phyloP scores from a whole-genome alignment of 2,888 invertebrate species.

The Resseliella maxima region DNA sequence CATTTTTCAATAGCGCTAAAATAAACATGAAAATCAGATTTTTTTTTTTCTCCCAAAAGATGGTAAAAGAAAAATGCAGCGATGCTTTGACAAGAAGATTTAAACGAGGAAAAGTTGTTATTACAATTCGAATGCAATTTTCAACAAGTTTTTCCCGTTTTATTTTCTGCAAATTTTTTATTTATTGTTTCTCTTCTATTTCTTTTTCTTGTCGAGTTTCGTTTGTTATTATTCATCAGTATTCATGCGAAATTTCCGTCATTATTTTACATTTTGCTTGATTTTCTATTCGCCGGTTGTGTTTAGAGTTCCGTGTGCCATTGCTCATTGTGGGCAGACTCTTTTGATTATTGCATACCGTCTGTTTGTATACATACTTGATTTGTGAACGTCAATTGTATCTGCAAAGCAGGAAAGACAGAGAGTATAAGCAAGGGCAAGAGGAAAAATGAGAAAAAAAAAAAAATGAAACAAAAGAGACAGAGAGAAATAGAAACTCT shows the following conservation, averaged over 20 bases:
- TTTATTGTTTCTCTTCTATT: not conserved
- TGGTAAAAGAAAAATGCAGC: not conserved
- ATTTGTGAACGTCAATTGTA: not conserved
- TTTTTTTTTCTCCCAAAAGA: too few species aligned
- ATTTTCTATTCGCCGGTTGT: not conserved
- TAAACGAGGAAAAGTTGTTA: not conserved
- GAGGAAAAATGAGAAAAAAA: too few species aligned
- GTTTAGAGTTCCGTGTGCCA: not conserved
- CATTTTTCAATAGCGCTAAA: not conserved
- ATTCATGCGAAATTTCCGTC: not conserved
- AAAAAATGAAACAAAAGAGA: too few species aligned
- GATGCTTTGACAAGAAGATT: not conserved
- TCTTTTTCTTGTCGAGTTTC: too few species aligned
- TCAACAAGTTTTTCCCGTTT: not conserved
- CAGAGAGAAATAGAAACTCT: too few species aligned
- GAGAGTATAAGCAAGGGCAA: too few species aligned
- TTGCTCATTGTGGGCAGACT: not conserved
- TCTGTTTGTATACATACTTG: not conserved
- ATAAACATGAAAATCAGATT: not conserved
- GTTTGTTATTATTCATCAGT: not conserved
- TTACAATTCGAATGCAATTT: not conserved
- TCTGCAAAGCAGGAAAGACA: too few species aligned
- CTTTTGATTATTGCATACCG: not conserved
- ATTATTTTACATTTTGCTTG: not conserved
- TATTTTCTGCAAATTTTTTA: not conserved